These are phyloP conservation scores for Leptarthrus brevirostris DNA, from an alignment of 2,888 invertebrate species.

Conservation along the genomic window DNA sequence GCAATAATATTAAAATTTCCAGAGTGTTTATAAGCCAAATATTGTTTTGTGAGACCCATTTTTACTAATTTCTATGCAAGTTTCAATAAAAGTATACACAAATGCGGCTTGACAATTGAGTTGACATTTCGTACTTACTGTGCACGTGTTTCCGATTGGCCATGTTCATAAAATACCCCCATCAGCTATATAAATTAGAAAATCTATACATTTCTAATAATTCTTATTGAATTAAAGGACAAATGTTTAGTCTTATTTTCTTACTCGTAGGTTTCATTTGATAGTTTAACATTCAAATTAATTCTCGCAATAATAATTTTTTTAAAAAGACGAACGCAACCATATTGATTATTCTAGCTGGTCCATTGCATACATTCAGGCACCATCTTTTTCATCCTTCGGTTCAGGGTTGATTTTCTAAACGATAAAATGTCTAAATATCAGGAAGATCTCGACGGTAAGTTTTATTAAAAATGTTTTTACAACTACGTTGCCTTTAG, in stretches of 20 bases:
- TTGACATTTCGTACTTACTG: not conserved
- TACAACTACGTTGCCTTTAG: not conserved
- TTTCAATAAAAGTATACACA: not conserved
- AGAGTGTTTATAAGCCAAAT: slow-evolving; percentile 85
- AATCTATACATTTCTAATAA: too few species aligned
- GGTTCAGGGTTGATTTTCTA: not conserved
- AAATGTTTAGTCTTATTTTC: too few species aligned
- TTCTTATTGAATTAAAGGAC: too few species aligned
- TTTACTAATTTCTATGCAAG: slow-evolving; percentile 52
- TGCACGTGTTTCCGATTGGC: too few species aligned
- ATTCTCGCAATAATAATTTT: too few species aligned
- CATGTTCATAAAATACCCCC: too few species aligned
- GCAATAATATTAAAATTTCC: slow-evolving; percentile 91
- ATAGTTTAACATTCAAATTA: too few species aligned
- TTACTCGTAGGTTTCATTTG: too few species aligned
- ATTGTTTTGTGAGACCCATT: slow-evolving; percentile 94
- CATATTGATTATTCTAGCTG: slow-evolving; percentile 1
- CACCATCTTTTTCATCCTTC: slow-evolving; percentile 28
- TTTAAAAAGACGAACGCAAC: not conserved
- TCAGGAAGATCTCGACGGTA: slow-evolving; percentile 29
- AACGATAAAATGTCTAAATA: slow-evolving; percentile 31
- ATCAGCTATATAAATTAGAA: too few species aligned
- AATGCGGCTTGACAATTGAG: not conserved
- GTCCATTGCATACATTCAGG: slow-evolving; percentile 35
- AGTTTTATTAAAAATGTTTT: not conserved